These are phyloP conservation scores for Proteles cristata DNA, from an alignment of 2,113 vertebrate genomes.

Conservation along the genomic window DNA sequence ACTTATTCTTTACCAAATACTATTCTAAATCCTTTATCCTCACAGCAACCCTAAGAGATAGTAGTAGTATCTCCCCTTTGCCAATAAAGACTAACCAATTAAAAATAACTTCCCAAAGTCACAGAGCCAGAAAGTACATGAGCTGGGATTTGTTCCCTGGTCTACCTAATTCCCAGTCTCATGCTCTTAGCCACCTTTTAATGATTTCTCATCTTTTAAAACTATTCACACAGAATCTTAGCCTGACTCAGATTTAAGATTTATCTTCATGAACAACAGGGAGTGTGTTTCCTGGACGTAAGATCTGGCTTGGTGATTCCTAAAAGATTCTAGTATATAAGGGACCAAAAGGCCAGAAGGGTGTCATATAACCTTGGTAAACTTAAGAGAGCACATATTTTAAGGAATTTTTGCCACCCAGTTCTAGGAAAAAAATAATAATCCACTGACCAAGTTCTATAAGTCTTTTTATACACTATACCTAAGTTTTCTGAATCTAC, in stretches of 20 bases:
- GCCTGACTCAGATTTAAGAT: conserved; percentile 15
- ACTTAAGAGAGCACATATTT: not conserved
- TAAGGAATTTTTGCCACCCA: not conserved
- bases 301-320: not conserved
- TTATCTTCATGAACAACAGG: not conserved
- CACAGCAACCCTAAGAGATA: not conserved
- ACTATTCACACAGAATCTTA: not conserved
- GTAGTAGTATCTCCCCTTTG: not conserved
- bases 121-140: not conserved
- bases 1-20: not conserved
- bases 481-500: not conserved
- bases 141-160: not conserved
- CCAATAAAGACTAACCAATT: not conserved
- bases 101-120: not conserved
- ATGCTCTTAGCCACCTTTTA: not conserved
- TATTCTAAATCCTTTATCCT: not conserved
- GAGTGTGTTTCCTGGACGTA: not conserved
- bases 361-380: not conserved
- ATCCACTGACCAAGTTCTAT: not conserved
- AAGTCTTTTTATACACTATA: not conserved
- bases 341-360: not conserved
- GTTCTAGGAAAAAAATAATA: not conserved
- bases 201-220: conserved; percentile 29
- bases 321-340: not conserved
- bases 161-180: not conserved